Conservation (phyloP, 2,797 vertebrate genomes). For the Bradypodion ventrale region DNA sequence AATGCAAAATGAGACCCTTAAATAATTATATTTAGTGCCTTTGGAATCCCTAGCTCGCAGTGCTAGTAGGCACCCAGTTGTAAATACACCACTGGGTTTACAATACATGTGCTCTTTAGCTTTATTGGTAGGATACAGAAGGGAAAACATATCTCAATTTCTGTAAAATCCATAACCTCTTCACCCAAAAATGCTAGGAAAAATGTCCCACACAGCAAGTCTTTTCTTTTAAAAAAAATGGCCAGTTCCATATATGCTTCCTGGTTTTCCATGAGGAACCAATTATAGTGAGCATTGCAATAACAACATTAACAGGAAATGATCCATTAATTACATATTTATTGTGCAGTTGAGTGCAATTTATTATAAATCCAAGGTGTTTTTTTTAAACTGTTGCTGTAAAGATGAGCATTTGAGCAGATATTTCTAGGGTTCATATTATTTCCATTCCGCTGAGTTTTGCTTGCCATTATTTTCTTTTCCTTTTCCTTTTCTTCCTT, state of each 20-base stretch:
- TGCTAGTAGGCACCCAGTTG: not conserved
- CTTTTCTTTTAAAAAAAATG: not conserved
- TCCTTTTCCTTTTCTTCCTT: slow-evolving; percentile 81
- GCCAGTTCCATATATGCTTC: slow-evolving; percentile 23
- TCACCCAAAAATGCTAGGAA: slow-evolving; percentile 45
- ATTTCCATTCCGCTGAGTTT: slow-evolving; percentile 79
- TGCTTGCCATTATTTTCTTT: slow-evolving; percentile 82
- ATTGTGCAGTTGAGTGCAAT: slow-evolving; percentile 41
- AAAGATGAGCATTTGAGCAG: slow-evolving; percentile 50
- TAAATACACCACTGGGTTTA: not conserved
- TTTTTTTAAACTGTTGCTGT: slow-evolving; percentile 29
- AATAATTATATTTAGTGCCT: not conserved
- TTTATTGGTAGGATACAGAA: slow-evolving; percentile 3
- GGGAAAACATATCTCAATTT: slow-evolving; percentile 40
- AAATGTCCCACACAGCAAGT: slow-evolving; percentile 25
- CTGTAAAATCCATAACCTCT: slow-evolving; percentile 40
- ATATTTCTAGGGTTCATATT: slow-evolving; percentile 77
- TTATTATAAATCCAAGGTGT: slow-evolving; percentile 55
- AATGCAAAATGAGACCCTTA: not conserved
- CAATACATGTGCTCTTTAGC: not conserved
- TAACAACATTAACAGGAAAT: slow-evolving; percentile 25
- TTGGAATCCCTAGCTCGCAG: not conserved
- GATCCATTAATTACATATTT: slow-evolving; percentile 44
- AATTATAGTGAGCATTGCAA: slow-evolving; percentile 24
- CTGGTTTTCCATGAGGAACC: slow-evolving; percentile 35